A percentile compares a stretch with the other conserved stretches of the same genome.
Evolutionary conservation across 2,888 invertebrate genomes (phyloP).

Genomic region (Imbricaverruca yamaguchii): DNA sequence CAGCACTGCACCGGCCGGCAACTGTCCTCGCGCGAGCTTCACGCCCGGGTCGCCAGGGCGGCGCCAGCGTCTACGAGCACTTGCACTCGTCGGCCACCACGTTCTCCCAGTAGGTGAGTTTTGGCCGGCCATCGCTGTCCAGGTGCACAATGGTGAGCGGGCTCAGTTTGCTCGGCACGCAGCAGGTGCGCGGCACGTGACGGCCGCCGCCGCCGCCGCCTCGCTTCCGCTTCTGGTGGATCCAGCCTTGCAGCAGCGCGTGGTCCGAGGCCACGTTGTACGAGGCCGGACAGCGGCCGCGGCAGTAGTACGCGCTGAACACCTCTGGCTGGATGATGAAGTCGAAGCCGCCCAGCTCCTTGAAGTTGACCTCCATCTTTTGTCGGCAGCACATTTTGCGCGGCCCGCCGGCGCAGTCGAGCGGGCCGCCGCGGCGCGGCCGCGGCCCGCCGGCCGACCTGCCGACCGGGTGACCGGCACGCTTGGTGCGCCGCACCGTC

Average conservation of each 20-base stretch:
- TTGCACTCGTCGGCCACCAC: conserved; percentile 64
- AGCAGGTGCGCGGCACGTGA: conserved; percentile 53
- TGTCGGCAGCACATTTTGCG: conserved; percentile 53
- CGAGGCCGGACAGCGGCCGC: conserved; percentile 58
- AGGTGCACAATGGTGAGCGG: conserved; percentile 58
- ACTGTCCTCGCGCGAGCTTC: background rate
- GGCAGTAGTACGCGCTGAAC: conserved; percentile 63
- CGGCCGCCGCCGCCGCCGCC: background rate
- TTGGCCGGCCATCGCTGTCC: conserved; percentile 56
- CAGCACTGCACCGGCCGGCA: background rate
- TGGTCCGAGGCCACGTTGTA: conserved; percentile 63
- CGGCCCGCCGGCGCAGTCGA: background rate
- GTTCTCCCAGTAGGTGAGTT: conserved; percentile 60
- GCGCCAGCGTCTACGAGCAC: conserved; percentile 49
- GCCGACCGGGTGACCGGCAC: background rate
- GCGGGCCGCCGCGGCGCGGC: background rate
- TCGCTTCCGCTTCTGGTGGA: conserved; percentile 49
- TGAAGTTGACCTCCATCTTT: conserved; percentile 57
- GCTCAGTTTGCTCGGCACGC: conserved; percentile 58
- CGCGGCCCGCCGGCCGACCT: too few species aligned
- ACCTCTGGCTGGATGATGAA: conserved; percentile 60
- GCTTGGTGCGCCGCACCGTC: background rate
- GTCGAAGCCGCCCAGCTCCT: conserved; percentile 55
- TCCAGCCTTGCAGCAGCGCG: conserved; percentile 58
- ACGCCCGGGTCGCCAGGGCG: background rate